phyloP scores from a whole-genome alignment of 2,113 vertebrate genomes.

The Reinhardtius hippoglossoides region DNA sequence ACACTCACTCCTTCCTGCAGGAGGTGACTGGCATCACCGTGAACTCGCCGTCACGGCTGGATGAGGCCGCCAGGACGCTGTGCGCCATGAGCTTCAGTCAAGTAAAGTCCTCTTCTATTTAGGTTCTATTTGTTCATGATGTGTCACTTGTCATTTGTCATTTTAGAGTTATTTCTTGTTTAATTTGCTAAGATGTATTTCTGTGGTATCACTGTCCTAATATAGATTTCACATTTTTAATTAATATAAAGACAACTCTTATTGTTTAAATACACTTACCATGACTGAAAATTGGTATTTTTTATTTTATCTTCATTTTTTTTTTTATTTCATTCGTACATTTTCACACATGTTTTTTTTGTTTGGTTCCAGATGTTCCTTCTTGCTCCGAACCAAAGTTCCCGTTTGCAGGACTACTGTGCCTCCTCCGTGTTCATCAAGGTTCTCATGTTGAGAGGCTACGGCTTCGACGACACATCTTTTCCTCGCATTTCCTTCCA shows the following conservation, averaged over 20 bases:
- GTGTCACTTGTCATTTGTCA: not conserved
- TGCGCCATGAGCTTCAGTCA: constrained; percentile 84
- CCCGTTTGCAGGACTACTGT: constrained; percentile 82
- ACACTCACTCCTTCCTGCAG: constrained; percentile 88
- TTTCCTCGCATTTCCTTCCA: constrained; percentile 85
- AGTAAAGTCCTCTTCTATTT: constrained; percentile 67
- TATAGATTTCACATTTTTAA: not conserved
- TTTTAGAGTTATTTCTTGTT: not conserved
- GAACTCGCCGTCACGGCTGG: constrained; percentile 79
- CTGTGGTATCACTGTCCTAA: too few relatives aligned
- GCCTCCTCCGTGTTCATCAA: constrained; percentile 80
- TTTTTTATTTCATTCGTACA: not conserved
- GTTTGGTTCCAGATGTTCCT: constrained; percentile 65
- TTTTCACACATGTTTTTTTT: not conserved
- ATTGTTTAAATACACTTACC: too few relatives aligned
- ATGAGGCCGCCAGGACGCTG: constrained; percentile 66
- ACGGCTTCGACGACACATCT: constrained; percentile 77
- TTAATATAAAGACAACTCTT: not conserved
- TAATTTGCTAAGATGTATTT: not conserved
- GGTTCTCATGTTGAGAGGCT: constrained; percentile 84
- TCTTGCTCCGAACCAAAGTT: constrained; percentile 40
- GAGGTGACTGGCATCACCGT: constrained; percentile 73
- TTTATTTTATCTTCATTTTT: not conserved
- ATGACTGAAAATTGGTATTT: not conserved
- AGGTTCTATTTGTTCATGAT: not conserved